phyloP scores from a whole-genome alignment of 2,888 invertebrate species.

The Chloroclystis v-ata region DNA sequence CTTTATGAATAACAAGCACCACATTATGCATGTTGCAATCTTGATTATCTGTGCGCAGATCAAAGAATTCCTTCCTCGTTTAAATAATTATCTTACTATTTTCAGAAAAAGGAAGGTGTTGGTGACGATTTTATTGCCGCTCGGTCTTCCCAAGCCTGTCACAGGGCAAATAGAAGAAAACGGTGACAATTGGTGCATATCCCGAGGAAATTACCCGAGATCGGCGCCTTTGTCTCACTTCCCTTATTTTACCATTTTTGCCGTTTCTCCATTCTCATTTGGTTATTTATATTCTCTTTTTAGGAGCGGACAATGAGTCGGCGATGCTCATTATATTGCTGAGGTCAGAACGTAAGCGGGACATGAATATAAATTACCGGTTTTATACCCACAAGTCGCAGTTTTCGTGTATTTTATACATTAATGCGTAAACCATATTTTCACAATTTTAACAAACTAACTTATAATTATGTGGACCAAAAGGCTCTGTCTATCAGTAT shows the following conservation, averaged over 20 bases:
- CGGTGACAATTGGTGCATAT: slow-evolving; percentile 78
- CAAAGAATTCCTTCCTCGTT: slow-evolving; percentile 1
- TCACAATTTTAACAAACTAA: too few relatives aligned
- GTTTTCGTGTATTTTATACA: too few relatives aligned
- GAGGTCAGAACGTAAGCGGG: slow-evolving; percentile 26
- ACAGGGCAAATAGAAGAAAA: slow-evolving; percentile 62
- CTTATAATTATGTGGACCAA: too few relatives aligned
- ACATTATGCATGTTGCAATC: background rate
- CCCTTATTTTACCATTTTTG: slow-evolving; percentile 75
- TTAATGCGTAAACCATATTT: too few relatives aligned
- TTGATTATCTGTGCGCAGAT: slow-evolving; percentile 1
- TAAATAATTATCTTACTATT: slow-evolving; percentile 30
- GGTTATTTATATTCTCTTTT: slow-evolving; percentile 76
- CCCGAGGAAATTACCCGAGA: slow-evolving; percentile 72
- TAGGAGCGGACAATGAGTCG: slow-evolving; percentile 57
- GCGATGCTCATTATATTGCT: slow-evolving; percentile 68
- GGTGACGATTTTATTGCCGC: slow-evolving; percentile 64
- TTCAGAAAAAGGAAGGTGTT: slow-evolving; percentile 27
- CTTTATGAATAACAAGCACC: slow-evolving; percentile 2
- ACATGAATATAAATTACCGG: background rate
- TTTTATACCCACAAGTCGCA: too few relatives aligned
- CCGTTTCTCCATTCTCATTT: slow-evolving; percentile 77
- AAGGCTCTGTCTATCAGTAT: too few relatives aligned
- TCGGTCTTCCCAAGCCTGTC: slow-evolving; percentile 50
- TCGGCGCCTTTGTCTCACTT: slow-evolving; percentile 75